A percentile compares a stretch with the other conserved stretches of the same genome.
Conservation (phyloP, 2,113 vertebrate species). For the Psephotus haematonotus region DNA sequence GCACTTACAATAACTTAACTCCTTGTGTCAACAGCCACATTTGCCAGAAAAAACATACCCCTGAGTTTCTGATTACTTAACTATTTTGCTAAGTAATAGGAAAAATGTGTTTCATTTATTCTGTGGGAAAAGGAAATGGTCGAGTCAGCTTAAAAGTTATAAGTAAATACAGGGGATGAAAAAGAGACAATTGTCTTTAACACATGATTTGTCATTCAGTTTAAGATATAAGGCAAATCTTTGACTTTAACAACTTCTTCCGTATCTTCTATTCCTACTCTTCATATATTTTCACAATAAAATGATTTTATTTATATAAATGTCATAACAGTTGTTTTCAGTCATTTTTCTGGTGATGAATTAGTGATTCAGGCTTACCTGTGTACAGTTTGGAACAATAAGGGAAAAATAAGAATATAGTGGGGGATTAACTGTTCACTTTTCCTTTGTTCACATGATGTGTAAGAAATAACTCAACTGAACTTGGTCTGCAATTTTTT, state of each 20-base stretch:
- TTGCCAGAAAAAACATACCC: conserved; percentile 5
- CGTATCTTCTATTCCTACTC: not conserved
- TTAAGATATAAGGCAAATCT: not conserved
- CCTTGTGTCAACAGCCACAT: not conserved
- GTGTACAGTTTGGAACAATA: not conserved
- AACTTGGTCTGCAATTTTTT: not conserved
- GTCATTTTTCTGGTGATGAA: not conserved
- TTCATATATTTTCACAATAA: not conserved
- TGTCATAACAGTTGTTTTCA: not conserved
- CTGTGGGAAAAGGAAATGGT: conserved; percentile 1
- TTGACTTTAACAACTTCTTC: not conserved
- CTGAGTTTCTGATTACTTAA: conserved; percentile 14
- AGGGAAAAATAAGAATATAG: not conserved
- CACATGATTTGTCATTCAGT: not conserved
- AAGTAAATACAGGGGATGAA: not conserved
- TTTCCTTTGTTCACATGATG: not conserved
- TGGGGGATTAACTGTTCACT: not conserved
- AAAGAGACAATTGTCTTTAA: not conserved
- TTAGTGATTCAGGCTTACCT: not conserved
- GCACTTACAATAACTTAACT: not conserved
- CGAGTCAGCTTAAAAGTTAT: not conserved
- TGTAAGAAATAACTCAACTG: not conserved
- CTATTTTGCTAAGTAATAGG: conserved; percentile 21
- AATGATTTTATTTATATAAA: not conserved
- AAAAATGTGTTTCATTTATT: not conserved